Conservation (phyloP, 2,888 invertebrate genomes). For the Cephus nigrinus region DNA sequence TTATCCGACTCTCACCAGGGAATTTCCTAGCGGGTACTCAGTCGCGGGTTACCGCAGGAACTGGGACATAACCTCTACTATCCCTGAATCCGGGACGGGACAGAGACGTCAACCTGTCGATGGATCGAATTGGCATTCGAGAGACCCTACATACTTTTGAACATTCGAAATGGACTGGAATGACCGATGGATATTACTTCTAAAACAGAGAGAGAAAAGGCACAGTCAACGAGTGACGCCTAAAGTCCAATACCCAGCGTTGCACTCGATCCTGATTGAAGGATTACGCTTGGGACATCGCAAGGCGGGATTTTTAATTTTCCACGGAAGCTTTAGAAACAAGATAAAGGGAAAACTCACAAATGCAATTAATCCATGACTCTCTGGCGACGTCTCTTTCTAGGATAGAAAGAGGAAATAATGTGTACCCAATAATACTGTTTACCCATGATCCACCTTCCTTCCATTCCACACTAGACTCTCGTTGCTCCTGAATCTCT, state of each 20-base stretch:
- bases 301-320: constrained; percentile 2
- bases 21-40: neutral
- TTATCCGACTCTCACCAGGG: constrained; percentile 32
- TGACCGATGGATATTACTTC: neutral
- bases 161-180: neutral
- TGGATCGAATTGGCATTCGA: neutral
- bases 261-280: neutral
- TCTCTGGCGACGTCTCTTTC: constrained; percentile 25
- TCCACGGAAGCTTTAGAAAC: constrained; percentile 45
- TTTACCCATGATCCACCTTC: constrained; percentile 36
- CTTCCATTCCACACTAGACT: neutral
- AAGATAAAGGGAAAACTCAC: constrained; percentile 46
- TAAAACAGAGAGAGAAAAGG: neutral
- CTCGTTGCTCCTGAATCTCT: neutral
- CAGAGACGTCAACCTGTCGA: neutral
- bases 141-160: neutral
- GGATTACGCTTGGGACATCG: neutral
- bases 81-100: neutral
- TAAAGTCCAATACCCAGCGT: neutral
- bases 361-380: constrained; percentile 51
- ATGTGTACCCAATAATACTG: constrained; percentile 27
- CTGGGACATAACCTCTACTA: constrained; percentile 38
- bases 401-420: constrained; percentile 12
- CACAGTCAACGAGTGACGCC: neutral
- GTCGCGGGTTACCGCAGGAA: constrained; percentile 24